These are phyloP conservation scores for Tromatobia lineatoria DNA, from an alignment of 2,888 invertebrate species.

Conservation along the genomic window DNA sequence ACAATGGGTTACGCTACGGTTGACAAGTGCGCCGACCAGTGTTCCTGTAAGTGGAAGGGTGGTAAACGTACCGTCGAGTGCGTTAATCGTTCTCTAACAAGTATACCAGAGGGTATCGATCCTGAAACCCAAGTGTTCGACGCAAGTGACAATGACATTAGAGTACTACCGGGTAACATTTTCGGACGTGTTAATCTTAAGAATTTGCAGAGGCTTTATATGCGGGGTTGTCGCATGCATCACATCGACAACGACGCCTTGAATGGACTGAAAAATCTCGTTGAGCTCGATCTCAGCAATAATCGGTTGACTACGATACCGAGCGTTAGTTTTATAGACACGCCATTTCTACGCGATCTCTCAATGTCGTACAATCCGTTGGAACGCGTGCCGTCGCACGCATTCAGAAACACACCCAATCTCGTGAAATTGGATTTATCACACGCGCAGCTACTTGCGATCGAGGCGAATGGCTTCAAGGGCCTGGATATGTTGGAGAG, in stretches of 20 bases:
- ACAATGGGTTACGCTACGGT: constrained; percentile 75
- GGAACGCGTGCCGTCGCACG: constrained; percentile 91
- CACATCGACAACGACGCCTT: constrained; percentile 95
- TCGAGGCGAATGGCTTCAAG: constrained; percentile 92
- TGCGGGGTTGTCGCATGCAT: constrained; percentile 93
- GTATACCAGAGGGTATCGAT: constrained; percentile 94
- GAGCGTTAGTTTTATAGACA: constrained; percentile 91
- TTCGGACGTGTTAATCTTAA: constrained; percentile 93
- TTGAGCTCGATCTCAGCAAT: constrained; percentile 95
- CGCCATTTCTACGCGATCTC: constrained; percentile 93
- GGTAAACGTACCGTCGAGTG: constrained; percentile 98
- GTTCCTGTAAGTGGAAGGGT: constrained; percentile 97
- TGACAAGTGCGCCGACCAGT: constrained; percentile 86
- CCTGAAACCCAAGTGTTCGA: constrained; percentile 96
- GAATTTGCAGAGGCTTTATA: constrained; percentile 94
- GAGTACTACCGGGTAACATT: constrained; percentile 93
- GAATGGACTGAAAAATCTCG: constrained; percentile 94
- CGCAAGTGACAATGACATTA: constrained; percentile 94
- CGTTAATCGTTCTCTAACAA: constrained; percentile 92
- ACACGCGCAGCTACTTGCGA: constrained; percentile 92
- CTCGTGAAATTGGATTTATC: constrained; percentile 94
- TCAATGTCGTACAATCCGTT: constrained; percentile 94
- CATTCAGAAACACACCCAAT: constrained; percentile 91
- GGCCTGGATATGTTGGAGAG: constrained; percentile 92
- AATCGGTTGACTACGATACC: constrained; percentile 94